Conservation (phyloP, 2,888 invertebrate genomes). For the Peribatodes rhomboidaria region DNA sequence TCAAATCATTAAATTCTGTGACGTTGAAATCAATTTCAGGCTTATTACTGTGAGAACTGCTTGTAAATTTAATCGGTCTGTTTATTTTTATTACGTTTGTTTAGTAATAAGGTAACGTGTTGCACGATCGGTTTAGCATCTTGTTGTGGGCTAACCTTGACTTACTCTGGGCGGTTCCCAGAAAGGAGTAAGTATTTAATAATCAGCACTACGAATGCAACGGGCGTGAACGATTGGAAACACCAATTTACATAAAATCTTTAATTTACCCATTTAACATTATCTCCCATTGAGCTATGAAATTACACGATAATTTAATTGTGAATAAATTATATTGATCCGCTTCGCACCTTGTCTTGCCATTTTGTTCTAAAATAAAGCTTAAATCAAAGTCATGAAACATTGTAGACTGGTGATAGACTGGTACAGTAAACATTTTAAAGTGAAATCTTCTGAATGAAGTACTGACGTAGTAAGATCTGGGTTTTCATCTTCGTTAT, state of each 20-base stretch:
- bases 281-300: conserved; percentile 38
- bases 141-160: conserved; percentile 66
- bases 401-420: no score
- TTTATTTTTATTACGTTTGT: conserved; percentile 34
- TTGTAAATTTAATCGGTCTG: conserved; percentile 36
- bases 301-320: conserved; percentile 35
- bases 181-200: conserved; percentile 62
- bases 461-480: no score
- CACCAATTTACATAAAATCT: conserved; percentile 53
- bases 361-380: conserved; percentile 11
- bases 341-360: conserved; percentile 9
- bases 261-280: conserved; percentile 44
- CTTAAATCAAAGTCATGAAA: neutral
- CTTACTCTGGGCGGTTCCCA: conserved; percentile 73
- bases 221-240: conserved; percentile 59
- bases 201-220: conserved; percentile 53
- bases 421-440: neutral
- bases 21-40: conserved; percentile 20
- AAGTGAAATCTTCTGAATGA: no score
- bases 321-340: conserved; percentile 25
- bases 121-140: conserved; percentile 72
- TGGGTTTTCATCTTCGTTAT: no score
- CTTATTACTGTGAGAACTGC: conserved; percentile 29
- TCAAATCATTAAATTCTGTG: conserved; percentile 37
- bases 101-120: conserved; percentile 58